Percentiles rank a stretch among this genome's conserved stretches.
Evolutionary conservation across 2,113 vertebrate genomes (phyloP).

Genomic region (Microtus montanus): DNA sequence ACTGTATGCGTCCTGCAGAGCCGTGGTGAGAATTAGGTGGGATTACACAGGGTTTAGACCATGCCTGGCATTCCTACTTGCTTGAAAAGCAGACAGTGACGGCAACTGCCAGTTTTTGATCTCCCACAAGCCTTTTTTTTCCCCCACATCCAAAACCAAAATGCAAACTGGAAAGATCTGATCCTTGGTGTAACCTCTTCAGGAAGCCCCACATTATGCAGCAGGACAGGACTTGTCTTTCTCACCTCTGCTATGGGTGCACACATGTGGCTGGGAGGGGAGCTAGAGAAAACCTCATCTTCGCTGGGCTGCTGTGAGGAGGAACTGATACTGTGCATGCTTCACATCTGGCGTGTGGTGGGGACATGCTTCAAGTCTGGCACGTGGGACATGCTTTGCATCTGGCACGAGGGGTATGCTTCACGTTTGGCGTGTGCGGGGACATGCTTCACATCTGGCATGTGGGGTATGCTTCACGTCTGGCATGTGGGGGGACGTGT

Average conservation of each 20-base stretch:
- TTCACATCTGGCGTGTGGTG: no score
- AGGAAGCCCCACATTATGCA: not conserved
- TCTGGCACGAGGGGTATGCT: no score
- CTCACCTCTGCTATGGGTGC: fast-evolving
- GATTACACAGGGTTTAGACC: not conserved
- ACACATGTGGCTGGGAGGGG: fast-evolving
- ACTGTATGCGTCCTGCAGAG: not conserved
- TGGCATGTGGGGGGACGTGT: no score
- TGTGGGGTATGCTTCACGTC: no score
- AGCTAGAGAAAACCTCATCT: fast-evolving
- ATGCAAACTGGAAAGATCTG: not conserved
- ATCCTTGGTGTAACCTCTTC: not conserved
- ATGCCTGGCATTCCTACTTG: not conserved
- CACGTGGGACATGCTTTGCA: no score
- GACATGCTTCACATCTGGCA: no score
- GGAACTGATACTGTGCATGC: no score
- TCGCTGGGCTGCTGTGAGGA: not conserved
- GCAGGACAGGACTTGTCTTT: not conserved
- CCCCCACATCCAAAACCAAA: not conserved
- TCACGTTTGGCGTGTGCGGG: not conserved
- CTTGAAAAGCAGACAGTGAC: not conserved
- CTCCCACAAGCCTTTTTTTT: not conserved
- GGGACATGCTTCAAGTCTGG: no score
- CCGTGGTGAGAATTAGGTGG: not conserved
- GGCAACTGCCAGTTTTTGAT: not conserved